These are phyloP conservation scores for Prunella strophiata DNA, from an alignment of 2,797 vertebrate species.

Conservation along the genomic window DNA sequence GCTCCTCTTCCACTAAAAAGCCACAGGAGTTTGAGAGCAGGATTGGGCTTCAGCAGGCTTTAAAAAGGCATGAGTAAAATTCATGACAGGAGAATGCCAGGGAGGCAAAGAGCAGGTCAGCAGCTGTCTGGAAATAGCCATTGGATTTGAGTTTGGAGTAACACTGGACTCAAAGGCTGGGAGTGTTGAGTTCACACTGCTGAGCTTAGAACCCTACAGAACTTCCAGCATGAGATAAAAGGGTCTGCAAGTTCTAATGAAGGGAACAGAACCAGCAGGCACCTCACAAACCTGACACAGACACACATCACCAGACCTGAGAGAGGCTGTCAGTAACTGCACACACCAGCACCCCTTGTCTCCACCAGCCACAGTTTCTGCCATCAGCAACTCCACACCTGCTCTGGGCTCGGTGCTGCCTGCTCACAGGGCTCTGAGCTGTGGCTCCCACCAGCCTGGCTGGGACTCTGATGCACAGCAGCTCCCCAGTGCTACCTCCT, in stretches of 20 bases:
- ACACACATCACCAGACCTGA: background rate
- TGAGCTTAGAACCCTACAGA: background rate
- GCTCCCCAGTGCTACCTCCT: background rate
- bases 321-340: background rate
- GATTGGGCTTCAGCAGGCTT: background rate
- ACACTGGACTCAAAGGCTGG: background rate
- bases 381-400: background rate
- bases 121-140: slow-evolving; percentile 29
- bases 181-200: background rate
- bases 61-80: slow-evolving; percentile 7
- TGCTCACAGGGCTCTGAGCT: background rate
- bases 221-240: background rate
- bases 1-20: slow-evolving; percentile 5
- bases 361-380: background rate
- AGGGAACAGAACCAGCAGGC: background rate
- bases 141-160: background rate
- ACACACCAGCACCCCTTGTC: background rate
- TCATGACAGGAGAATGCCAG: background rate
- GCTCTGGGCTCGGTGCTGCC: background rate
- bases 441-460: background rate
- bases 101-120: background rate
- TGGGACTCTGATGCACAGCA: background rate
- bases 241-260: background rate
- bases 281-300: background rate
- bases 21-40: background rate